A percentile compares a stretch with the other conserved stretches of the same genome.
Conservation (phyloP, 2,888 invertebrate genomes). For the Cataglyphis cursor region DNA sequence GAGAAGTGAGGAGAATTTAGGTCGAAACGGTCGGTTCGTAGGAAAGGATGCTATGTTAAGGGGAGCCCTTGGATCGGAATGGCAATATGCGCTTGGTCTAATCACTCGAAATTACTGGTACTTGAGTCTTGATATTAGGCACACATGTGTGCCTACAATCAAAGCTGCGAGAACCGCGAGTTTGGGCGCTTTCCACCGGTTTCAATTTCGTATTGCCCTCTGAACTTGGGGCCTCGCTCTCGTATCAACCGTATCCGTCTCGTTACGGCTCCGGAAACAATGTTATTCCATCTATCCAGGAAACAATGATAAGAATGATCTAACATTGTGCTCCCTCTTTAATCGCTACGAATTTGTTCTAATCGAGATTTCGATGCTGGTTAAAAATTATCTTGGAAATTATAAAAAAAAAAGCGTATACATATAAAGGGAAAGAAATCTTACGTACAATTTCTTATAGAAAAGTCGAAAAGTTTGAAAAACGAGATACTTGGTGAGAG, state of each 20-base stretch:
- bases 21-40: constrained; percentile 31
- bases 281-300: neutral
- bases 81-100: constrained; percentile 51
- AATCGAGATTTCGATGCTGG: neutral
- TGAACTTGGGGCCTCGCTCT: constrained; percentile 3
- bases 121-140: constrained; percentile 59
- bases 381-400: neutral
- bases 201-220: constrained; percentile 39
- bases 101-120: constrained; percentile 59
- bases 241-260: neutral
- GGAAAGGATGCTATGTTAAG: constrained; percentile 40
- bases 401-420: neutral
- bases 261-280: constrained; percentile 12
- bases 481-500: too few relatives aligned
- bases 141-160: constrained; percentile 62
- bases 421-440: neutral
- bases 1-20: constrained; percentile 40
- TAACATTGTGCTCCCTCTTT: neutral
- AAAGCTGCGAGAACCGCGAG: constrained; percentile 36
- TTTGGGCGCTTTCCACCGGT: constrained; percentile 39
- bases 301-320: constrained; percentile 10
- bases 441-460: neutral
- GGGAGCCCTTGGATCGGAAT: constrained; percentile 37
- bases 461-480: neutral
- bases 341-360: neutral